A percentile compares a stretch with the other conserved stretches of the same genome.
phyloP scores from a whole-genome alignment of 2,888 invertebrate species.

The Mantis religiosa region DNA sequence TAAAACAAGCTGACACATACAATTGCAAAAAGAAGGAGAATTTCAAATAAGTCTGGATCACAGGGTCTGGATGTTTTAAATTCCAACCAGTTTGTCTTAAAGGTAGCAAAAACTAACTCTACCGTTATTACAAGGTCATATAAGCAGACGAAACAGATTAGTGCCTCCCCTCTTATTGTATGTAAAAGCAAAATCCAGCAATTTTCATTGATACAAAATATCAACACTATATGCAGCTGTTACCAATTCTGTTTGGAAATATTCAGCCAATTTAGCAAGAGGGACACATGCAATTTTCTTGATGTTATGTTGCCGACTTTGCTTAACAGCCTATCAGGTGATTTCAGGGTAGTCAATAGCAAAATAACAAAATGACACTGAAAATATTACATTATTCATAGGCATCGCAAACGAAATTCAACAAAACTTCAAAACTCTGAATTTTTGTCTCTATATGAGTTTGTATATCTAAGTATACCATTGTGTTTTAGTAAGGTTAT shows the following conservation, averaged over 20 bases:
- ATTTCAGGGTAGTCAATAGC: not conserved
- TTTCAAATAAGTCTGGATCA: not conserved
- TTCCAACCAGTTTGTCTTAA: not conserved
- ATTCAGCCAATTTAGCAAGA: not conserved
- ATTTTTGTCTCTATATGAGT: too few relatives aligned
- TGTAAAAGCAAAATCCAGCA: too few relatives aligned
- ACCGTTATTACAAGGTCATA: not conserved
- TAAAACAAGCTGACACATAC: not conserved
- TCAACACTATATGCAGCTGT: not conserved
- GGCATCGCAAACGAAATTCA: too few relatives aligned
- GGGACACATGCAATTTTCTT: not conserved
- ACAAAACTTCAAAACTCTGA: too few relatives aligned
- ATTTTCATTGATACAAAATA: not conserved
- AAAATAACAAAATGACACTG: not conserved
- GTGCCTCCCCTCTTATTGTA: too few relatives aligned
- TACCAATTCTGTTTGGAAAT: not conserved
- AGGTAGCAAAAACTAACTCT: not conserved
- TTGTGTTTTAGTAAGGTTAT: too few relatives aligned
- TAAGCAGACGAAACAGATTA: too few relatives aligned
- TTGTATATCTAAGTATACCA: too few relatives aligned
- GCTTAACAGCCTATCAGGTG: too few relatives aligned
- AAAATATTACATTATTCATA: too few relatives aligned
- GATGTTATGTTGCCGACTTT: not conserved
- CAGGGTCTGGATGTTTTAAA: not conserved
- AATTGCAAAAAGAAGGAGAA: not conserved